Conservation (phyloP, 1,140 invertebrate species). For the Zaprionus ornatus region DNA sequence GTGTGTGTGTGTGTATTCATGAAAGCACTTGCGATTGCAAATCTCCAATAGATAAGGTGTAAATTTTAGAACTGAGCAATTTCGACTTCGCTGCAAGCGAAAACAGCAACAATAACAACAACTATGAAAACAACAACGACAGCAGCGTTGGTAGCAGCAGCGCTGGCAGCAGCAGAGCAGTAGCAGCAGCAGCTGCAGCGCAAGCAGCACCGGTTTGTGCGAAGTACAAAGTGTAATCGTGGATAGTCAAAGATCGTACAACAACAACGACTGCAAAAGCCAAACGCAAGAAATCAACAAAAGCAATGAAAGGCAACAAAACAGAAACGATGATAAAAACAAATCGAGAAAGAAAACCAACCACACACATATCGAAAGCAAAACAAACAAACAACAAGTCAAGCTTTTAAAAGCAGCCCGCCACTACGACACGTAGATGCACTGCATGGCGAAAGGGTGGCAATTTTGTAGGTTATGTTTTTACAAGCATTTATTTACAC, state of each 20-base stretch:
- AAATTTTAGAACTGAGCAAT: slow-evolving; percentile 21
- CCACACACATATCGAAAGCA: neutral
- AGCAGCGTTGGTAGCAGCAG: neutral
- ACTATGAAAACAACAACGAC: neutral
- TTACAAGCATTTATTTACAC: no score
- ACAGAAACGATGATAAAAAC: slow-evolving; percentile 15
- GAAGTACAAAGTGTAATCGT: slow-evolving; percentile 35
- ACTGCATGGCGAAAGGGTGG: neutral
- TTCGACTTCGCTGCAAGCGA: neutral
- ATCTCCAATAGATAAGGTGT: slow-evolving; percentile 55
- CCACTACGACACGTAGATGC: neutral
- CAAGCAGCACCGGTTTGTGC: slow-evolving; percentile 10
- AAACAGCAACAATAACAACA: slow-evolving; percentile 8
- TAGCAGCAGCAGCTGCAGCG: neutral
- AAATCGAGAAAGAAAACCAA: neutral
- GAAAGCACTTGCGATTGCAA: slow-evolving; percentile 50
- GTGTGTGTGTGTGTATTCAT: neutral
- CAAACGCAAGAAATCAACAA: slow-evolving; percentile 7
- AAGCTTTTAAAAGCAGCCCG: neutral
- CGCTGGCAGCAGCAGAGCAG: neutral
- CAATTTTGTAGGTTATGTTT: no score
- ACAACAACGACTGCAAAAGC: slow-evolving; percentile 4
- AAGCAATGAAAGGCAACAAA: slow-evolving; percentile 9
- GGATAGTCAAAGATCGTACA: slow-evolving; percentile 16
- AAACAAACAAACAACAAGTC: slow-evolving; percentile 1